Conservation (phyloP, 2,888 invertebrate genomes). For the Apotomis capreana region DNA sequence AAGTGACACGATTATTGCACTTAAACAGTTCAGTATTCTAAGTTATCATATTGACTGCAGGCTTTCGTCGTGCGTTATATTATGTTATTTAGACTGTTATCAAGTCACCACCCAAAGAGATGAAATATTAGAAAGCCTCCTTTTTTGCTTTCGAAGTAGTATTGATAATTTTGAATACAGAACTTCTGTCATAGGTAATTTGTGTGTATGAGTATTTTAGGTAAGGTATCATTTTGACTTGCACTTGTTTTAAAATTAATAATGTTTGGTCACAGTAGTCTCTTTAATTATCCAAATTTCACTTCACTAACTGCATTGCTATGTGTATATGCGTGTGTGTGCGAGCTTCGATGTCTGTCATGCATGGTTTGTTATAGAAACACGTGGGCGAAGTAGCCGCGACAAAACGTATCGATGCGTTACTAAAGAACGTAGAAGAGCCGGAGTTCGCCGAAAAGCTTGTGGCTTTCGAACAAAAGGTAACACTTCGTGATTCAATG, state of each 20-base stretch:
- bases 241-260: no score
- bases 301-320: conserved; percentile 63
- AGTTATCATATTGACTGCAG: background rate
- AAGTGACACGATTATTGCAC: background rate
- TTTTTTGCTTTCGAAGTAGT: no score
- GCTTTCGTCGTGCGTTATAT: background rate
- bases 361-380: conserved; percentile 79
- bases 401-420: conserved; percentile 64
- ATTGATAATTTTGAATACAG: conserved; percentile 2
- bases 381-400: conserved; percentile 67
- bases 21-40: conserved; percentile 14
- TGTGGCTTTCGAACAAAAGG: conserved; percentile 77
- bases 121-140: no score
- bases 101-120: no score
- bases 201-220: conserved; percentile 7
- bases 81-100: no score
- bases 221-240: conserved; percentile 1
- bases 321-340: conserved; percentile 38
- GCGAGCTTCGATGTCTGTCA: conserved; percentile 57
- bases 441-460: conserved; percentile 80
- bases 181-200: background rate
- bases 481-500: conserved; percentile 62
- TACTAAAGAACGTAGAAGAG: conserved; percentile 70
- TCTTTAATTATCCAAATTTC: background rate
- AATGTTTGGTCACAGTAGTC: no score